phyloP scores from a whole-genome alignment of 1,140 invertebrate genomes.

The Luehdorfia chinensis region DNA sequence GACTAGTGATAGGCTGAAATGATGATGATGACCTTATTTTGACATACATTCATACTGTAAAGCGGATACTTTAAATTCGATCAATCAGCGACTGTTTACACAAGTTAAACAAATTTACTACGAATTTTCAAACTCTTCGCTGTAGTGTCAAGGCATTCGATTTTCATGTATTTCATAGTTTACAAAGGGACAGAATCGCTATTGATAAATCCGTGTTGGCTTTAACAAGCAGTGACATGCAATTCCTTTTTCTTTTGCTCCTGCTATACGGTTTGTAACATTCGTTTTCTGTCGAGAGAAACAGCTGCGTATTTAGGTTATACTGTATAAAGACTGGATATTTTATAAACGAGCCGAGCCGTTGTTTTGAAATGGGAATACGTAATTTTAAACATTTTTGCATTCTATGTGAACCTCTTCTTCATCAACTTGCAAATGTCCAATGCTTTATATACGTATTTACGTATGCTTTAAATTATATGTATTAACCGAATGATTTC shows the following conservation, averaged over 20 bases:
- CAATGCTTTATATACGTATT: no score
- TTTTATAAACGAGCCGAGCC: slow-evolving; percentile 14
- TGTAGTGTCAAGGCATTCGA: no score
- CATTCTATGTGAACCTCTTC: not conserved
- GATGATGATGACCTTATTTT: no score
- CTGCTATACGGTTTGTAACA: slow-evolving; percentile 15
- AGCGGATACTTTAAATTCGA: no score
- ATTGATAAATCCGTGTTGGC: slow-evolving; percentile 7
- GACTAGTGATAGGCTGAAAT: no score
- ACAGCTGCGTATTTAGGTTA: slow-evolving; percentile 14
- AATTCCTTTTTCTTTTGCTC: slow-evolving; percentile 6
- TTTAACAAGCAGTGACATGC: slow-evolving; percentile 17
- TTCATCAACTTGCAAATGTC: no score
- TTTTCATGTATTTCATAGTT: slow-evolving; percentile 6
- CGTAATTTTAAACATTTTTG: not conserved
- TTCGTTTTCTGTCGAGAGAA: slow-evolving; percentile 9
- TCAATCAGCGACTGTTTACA: no score
- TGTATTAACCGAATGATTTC: no score
- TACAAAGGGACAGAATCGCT: slow-evolving; percentile 14
- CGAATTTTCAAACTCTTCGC: no score
- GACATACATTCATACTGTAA: no score
- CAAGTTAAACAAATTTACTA: no score
- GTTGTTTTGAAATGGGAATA: not conserved
- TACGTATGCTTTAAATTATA: no score
- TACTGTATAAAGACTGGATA: slow-evolving; percentile 1